phyloP scores from a whole-genome alignment of 2,888 invertebrate species.

The Hirudinaria manillensis region DNA sequence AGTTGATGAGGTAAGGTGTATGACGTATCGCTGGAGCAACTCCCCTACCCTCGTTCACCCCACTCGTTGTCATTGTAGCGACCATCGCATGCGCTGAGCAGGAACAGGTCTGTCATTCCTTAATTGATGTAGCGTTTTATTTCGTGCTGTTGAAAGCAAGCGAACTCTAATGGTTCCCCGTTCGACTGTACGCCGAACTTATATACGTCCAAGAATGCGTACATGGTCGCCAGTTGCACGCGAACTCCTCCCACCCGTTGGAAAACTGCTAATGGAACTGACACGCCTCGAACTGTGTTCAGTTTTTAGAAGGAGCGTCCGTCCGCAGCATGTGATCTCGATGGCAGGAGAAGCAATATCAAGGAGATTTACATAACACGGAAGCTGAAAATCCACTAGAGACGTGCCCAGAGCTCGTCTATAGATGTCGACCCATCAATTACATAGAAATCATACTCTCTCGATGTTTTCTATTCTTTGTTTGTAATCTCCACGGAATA shows the following conservation, averaged over 20 bases:
- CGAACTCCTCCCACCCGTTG: too few species aligned
- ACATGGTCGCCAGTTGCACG: too few species aligned
- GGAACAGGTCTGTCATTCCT: slow-evolving; percentile 25
- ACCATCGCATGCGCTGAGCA: slow-evolving; percentile 19
- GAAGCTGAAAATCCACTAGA: too few species aligned
- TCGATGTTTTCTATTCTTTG: slow-evolving; percentile 17
- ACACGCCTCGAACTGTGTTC: too few species aligned
- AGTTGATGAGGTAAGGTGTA: not conserved
- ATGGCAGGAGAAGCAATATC: too few species aligned
- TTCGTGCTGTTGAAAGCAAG: slow-evolving; percentile 34
- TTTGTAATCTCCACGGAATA: slow-evolving; percentile 19
- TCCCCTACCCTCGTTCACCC: not conserved
- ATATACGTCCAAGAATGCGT: slow-evolving; percentile 3
- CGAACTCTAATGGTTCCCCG: slow-evolving; percentile 30
- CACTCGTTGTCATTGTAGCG: not conserved
- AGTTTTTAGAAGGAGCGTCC: too few species aligned
- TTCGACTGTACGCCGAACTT: slow-evolving; percentile 24
- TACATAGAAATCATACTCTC: slow-evolving; percentile 23
- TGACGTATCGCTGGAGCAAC: not conserved
- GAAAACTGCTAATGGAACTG: too few species aligned
- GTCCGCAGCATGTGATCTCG: too few species aligned
- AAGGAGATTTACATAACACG: too few species aligned
- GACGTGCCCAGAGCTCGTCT: too few species aligned
- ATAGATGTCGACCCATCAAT: slow-evolving; percentile 20
- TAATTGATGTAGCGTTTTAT: slow-evolving; percentile 36